Evolutionary conservation across 2,888 invertebrate species (phyloP).

Genomic region (Plebejus anna): DNA sequence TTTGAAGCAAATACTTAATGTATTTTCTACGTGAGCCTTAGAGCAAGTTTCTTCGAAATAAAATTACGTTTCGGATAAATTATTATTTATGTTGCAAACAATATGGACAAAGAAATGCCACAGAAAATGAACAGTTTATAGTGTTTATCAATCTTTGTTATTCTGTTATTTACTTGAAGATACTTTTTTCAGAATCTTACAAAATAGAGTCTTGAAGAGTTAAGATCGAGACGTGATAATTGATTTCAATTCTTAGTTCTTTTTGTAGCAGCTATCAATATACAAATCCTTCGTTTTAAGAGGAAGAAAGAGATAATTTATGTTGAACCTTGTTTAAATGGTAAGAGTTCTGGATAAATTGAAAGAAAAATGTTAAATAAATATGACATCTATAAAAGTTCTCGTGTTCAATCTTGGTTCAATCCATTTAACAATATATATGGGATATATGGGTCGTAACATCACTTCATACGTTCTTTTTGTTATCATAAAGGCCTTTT

Average conservation of each 20-base stretch:
- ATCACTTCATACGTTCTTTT: conserved; percentile 22
- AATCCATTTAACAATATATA: conserved; percentile 28
- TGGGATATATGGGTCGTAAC: conserved; percentile 11
- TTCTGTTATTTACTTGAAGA: neutral
- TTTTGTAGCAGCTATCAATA: no score
- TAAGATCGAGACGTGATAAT: no score
- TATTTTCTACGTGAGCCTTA: conserved; percentile 27
- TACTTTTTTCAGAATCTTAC: no score
- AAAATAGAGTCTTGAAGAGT: no score
- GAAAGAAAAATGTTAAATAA: conserved; percentile 27
- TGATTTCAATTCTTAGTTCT: no score
- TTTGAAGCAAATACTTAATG: conserved; percentile 30
- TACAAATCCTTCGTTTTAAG: no score
- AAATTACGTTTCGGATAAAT: conserved; percentile 19
- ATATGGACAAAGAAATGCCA: neutral
- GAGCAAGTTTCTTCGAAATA: conserved; percentile 20
- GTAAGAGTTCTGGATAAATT: conserved; percentile 24
- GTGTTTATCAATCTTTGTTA: neutral
- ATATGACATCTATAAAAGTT: conserved; percentile 26
- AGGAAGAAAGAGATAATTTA: no score
- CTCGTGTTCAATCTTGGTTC: conserved; percentile 27
- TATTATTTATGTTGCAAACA: neutral
- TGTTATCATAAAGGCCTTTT: conserved; percentile 18
- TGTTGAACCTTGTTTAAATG: neutral
- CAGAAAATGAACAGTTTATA: neutral